These are phyloP conservation scores for Megalopta genalis DNA, from an alignment of 1,140 invertebrate genomes.

Conservation along the genomic window DNA sequence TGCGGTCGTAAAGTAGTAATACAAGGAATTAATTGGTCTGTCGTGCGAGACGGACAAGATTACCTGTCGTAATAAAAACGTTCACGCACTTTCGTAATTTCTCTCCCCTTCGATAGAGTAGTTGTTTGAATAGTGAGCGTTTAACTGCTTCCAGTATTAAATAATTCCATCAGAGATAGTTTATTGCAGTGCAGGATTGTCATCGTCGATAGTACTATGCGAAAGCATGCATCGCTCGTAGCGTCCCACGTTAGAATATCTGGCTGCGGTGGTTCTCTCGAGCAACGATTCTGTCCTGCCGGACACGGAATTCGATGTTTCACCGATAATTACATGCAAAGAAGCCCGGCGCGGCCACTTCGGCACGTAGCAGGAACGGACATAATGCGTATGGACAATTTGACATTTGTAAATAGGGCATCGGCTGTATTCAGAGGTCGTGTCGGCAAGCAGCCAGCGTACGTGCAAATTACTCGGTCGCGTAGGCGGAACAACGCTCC, in stretches of 20 bases:
- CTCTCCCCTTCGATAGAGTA: too few relatives aligned
- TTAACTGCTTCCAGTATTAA: too few relatives aligned
- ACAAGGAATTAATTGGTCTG: too few relatives aligned
- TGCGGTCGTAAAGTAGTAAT: too few relatives aligned
- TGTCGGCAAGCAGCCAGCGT: constrained; percentile 61
- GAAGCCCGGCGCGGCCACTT: constrained; percentile 41
- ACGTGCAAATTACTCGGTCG: constrained; percentile 71
- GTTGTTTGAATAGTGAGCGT: too few relatives aligned
- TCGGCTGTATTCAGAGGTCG: constrained; percentile 65
- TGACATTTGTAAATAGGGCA: constrained; percentile 72
- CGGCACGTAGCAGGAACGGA: constrained; percentile 35
- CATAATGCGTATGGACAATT: constrained; percentile 65
- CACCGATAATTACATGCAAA: constrained; percentile 54
- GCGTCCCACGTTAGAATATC: background rate
- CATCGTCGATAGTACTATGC: background rate
- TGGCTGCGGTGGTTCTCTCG: background rate
- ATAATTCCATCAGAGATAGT: too few relatives aligned
- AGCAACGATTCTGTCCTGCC: background rate
- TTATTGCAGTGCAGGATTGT: background rate
- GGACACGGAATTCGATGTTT: constrained; percentile 35
- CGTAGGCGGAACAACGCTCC: constrained; percentile 64
- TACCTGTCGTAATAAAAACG: too few relatives aligned
- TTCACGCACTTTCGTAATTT: too few relatives aligned
- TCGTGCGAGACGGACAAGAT: too few relatives aligned
- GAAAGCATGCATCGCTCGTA: background rate